Percentiles rank a stretch among this genome's conserved stretches.
Conservation (phyloP, 2,113 vertebrate species). For the Melospiza melodia region DNA sequence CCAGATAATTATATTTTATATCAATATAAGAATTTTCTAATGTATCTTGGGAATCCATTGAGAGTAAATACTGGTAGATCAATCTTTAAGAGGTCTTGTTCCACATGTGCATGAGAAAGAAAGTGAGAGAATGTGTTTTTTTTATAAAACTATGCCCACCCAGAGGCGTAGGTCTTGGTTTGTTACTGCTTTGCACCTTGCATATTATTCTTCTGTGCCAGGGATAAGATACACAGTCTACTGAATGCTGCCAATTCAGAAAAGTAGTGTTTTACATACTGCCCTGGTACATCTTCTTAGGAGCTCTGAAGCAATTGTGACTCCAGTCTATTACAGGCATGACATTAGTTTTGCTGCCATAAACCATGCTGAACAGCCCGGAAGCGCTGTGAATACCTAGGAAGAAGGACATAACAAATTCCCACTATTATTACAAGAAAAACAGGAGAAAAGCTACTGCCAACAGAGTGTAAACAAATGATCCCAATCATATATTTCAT, state of each 20-base stretch:
- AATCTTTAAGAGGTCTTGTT: background rate
- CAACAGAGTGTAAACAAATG: background rate
- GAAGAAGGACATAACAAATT: background rate
- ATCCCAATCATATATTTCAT: background rate
- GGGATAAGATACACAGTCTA: background rate
- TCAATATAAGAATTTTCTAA: background rate
- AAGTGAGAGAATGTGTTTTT: background rate
- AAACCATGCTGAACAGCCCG: background rate
- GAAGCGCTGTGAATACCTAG: background rate
- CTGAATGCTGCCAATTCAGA: background rate
- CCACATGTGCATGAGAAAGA: background rate
- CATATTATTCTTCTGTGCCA: background rate
- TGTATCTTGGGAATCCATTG: background rate
- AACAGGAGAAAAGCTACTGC: background rate
- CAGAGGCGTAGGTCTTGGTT: background rate
- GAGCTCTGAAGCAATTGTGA: background rate
- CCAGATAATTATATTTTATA: background rate
- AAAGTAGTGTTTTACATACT: background rate
- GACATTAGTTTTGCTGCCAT: background rate
- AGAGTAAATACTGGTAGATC: background rate
- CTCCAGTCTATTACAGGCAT: background rate
- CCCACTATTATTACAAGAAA: background rate
- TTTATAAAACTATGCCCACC: background rate
- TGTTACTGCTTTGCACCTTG: background rate
- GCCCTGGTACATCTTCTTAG: background rate